These are phyloP conservation scores for Ennomos fuscantarius DNA, from an alignment of 2,888 invertebrate species.

Conservation along the genomic window DNA sequence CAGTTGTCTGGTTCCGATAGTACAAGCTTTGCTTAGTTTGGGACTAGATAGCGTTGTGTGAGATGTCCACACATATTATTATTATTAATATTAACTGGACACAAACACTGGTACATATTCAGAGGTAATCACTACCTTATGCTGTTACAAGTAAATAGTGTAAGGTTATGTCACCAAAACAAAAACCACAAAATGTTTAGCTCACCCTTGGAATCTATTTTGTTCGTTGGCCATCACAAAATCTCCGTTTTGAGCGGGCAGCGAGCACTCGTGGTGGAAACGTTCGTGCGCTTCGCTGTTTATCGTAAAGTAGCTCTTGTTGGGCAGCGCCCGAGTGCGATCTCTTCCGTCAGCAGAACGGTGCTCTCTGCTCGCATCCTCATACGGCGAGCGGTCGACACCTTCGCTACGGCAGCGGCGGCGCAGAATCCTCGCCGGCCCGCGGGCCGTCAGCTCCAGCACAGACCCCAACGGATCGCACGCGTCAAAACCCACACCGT, in stretches of 20 bases:
- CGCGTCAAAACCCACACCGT: conserved; percentile 79
- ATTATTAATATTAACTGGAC: too few species aligned
- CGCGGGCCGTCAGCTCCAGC: conserved; percentile 70
- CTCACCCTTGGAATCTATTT: conserved; percentile 67
- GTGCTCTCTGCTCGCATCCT: conserved; percentile 72
- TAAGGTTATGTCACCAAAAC: conserved; percentile 14
- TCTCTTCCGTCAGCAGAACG: conserved; percentile 65
- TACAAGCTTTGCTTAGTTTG: too few species aligned
- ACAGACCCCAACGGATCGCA: conserved; percentile 75
- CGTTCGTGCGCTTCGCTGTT: conserved; percentile 59
- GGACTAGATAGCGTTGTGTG: too few species aligned
- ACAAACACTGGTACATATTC: too few species aligned
- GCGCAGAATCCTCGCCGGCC: conserved; percentile 74
- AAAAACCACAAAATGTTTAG: conserved; percentile 25
- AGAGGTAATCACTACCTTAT: background rate
- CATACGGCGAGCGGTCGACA: conserved; percentile 78
- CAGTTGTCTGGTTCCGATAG: too few species aligned
- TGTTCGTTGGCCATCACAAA: conserved; percentile 75
- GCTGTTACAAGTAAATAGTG: conserved; percentile 9
- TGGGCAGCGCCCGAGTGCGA: conserved; percentile 60
- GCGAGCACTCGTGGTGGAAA: conserved; percentile 70
- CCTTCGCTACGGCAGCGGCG: conserved; percentile 82
- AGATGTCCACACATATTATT: too few species aligned
- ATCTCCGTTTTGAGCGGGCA: conserved; percentile 77
- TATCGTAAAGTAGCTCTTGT: conserved; percentile 74